These are phyloP conservation scores for Theropithecus gelada DNA, from an alignment of 2,113 vertebrate species.

Conservation along the genomic window DNA sequence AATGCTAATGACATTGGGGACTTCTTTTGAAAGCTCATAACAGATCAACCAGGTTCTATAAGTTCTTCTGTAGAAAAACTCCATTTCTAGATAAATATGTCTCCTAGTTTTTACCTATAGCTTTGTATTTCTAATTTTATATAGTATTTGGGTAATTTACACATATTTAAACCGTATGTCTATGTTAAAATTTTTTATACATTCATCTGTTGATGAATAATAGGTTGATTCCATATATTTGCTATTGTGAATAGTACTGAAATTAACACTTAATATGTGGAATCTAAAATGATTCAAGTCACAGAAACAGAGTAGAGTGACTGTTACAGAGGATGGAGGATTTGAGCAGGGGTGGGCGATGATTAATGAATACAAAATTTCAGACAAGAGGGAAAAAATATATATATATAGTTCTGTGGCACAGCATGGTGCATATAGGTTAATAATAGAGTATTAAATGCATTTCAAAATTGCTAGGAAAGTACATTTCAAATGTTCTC, in stretches of 20 bases:
- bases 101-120: neutral
- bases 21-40: neutral
- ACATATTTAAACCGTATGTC: neutral
- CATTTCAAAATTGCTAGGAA: neutral
- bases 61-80: neutral
- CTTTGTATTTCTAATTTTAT: neutral
- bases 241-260: neutral
- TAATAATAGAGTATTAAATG: neutral
- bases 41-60: fast-evolving
- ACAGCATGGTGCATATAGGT: neutral
- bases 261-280: neutral
- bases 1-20: fast-evolving
- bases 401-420: neutral
- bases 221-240: neutral
- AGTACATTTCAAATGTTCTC: too few species aligned
- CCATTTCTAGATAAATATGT: neutral
- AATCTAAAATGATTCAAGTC: neutral
- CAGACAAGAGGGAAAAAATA: neutral
- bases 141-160: neutral
- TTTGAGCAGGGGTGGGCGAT: neutral
- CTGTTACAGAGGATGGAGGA: neutral
- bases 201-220: neutral
- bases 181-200: neutral
- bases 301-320: neutral
- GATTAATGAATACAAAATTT: neutral